These are phyloP conservation scores for Aythya fuligula DNA, from an alignment of 2,797 vertebrate genomes.

Conservation along the genomic window DNA sequence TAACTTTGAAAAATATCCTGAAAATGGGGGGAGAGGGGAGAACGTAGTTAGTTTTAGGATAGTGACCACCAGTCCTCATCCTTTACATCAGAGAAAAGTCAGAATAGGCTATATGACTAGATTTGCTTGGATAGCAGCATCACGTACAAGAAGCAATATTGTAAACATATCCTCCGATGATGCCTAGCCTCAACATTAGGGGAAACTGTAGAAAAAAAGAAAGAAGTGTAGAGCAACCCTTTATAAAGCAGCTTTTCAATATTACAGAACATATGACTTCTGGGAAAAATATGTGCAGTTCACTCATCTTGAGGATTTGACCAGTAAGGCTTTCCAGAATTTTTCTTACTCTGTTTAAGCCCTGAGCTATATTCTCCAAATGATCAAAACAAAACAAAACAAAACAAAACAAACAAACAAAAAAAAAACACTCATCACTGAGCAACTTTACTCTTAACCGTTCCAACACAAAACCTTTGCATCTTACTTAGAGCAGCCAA, in stretches of 20 bases:
- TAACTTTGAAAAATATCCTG: not conserved
- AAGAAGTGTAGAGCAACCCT: not conserved
- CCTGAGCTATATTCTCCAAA: not conserved
- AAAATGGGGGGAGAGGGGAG: not conserved
- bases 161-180: not conserved
- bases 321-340: not conserved
- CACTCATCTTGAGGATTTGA: not conserved
- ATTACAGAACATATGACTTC: not conserved
- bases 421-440: not conserved
- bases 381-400: not conserved
- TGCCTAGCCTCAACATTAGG: not conserved
- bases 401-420: too few relatives aligned
- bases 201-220: fast-evolving
- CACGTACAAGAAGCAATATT: not conserved
- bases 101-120: not conserved
- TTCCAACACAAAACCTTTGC: not conserved
- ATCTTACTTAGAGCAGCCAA: not conserved
- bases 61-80: not conserved
- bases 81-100: not conserved
- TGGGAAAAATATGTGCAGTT: not conserved
- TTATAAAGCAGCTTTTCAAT: not conserved
- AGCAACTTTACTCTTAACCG: not conserved
- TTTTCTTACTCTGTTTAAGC: not conserved
- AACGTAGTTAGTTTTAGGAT: too few relatives aligned
- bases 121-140: not conserved